Evolutionary conservation across 1,140 invertebrate genomes (phyloP).

Genomic region (Aphelenchoides fujianensis): DNA sequence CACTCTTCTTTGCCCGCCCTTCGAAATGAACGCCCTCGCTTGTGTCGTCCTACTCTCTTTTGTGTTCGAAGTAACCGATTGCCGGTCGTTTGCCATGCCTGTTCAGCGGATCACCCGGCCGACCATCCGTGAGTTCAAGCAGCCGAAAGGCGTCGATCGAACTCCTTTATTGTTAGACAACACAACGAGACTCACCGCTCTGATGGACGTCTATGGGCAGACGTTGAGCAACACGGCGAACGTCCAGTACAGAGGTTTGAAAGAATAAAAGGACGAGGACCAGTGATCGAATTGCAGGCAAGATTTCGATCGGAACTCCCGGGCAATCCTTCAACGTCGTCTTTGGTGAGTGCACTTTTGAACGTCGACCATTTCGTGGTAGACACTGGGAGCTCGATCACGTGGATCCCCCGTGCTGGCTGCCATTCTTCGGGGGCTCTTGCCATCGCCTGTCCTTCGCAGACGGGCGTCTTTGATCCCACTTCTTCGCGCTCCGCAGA

Average conservation of each 20-base stretch:
- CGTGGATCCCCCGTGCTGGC: constrained; percentile 14
- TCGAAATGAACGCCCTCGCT: background rate
- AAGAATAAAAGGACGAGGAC: no score
- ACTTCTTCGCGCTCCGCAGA: background rate
- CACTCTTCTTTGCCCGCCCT: background rate
- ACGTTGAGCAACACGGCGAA: constrained; percentile 13
- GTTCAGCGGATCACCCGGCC: background rate
- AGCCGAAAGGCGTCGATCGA: background rate
- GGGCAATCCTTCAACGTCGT: constrained; percentile 35
- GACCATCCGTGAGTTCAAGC: background rate
- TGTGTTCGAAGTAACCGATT: background rate
- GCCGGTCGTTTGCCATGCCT: background rate
- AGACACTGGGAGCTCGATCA: constrained; percentile 29
- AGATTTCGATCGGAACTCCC: constrained; percentile 32
- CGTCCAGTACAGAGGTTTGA: constrained; percentile 31
- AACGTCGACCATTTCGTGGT: no score
- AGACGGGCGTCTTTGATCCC: background rate
- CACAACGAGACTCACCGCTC: background rate
- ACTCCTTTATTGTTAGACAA: background rate
- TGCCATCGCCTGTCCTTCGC: background rate
- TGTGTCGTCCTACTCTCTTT: background rate
- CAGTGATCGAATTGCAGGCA: no score
- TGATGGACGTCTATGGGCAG: constrained; percentile 8
- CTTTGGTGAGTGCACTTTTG: no score
- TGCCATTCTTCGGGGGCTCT: background rate